Evolutionary conservation across 2,113 vertebrate species (phyloP).

Genomic region (Gobius niger): DNA sequence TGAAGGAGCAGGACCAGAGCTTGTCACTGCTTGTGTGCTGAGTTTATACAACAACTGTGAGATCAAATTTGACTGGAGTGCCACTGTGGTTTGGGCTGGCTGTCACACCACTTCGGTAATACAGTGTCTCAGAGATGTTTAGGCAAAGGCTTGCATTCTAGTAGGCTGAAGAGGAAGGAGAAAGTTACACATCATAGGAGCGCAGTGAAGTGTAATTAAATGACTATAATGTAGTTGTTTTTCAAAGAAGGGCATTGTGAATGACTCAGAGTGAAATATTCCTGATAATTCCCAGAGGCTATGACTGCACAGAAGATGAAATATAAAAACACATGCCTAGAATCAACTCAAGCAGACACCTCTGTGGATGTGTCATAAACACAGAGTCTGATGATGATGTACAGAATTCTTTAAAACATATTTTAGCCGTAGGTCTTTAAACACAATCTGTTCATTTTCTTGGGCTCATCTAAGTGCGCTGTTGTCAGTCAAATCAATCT

Average conservation of each 20-base stretch:
- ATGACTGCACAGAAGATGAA: constrained; percentile 26
- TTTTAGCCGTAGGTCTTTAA: constrained; percentile 1
- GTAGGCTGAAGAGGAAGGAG: neutral
- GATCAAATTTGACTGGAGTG: constrained; percentile 53
- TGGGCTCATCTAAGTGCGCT: constrained; percentile 24
- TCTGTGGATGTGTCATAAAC: constrained; percentile 35
- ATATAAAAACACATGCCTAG: constrained; percentile 33
- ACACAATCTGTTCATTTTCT: constrained; percentile 19
- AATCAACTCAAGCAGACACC: constrained; percentile 44
- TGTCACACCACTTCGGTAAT: constrained; percentile 28
- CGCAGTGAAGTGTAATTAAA: constrained; percentile 27
- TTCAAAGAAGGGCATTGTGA: constrained; percentile 26
- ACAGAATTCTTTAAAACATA: constrained; percentile 25
- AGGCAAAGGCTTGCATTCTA: constrained; percentile 22
- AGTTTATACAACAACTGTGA: constrained; percentile 42
- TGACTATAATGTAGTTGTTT: constrained; percentile 26
- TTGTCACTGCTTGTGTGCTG: constrained; percentile 59
- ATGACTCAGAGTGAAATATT: constrained; percentile 47
- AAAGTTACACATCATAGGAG: constrained; percentile 4
- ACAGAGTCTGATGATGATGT: neutral
- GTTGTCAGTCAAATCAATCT: constrained; percentile 48
- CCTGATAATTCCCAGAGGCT: constrained; percentile 32
- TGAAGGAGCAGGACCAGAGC: constrained; percentile 47
- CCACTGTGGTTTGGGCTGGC: constrained; percentile 32
- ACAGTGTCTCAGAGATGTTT: constrained; percentile 12